A percentile compares a stretch with the other conserved stretches of the same genome.
Conservation (phyloP, 2,113 vertebrate genomes). For the Thamnophis sirtalis region DNA sequence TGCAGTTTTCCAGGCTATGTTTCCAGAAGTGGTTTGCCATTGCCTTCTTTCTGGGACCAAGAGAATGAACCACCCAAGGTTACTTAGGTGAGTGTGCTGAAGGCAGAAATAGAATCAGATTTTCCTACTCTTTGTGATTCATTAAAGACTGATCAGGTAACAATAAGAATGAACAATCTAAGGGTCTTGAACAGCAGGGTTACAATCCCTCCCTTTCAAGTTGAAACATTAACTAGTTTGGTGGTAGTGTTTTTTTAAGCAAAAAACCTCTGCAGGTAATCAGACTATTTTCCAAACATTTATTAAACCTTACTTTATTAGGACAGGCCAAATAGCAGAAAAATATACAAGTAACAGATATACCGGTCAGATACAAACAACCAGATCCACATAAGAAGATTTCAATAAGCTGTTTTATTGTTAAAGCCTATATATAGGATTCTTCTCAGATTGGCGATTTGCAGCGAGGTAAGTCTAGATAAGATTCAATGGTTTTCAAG, state of each 20-base stretch:
- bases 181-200: not conserved
- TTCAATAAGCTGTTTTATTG: not conserved
- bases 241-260: not conserved
- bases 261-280: not conserved
- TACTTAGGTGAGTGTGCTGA: not conserved
- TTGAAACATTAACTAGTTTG: not conserved
- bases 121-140: not conserved
- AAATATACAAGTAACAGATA: not conserved
- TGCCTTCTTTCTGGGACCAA: not conserved
- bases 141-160: not conserved
- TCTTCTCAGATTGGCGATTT: not conserved
- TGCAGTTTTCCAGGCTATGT: not conserved
- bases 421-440: not conserved
- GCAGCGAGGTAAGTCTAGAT: not conserved
- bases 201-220: not conserved
- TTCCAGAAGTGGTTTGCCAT: not conserved
- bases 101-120: not conserved
- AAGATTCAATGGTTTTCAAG: not conserved
- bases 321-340: not conserved
- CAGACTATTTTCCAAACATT: not conserved
- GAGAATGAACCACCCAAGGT: not conserved
- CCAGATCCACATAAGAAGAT: not conserved
- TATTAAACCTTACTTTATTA: not conserved
- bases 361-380: not conserved
- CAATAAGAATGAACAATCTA: not conserved